phyloP scores from a whole-genome alignment of 2,797 vertebrate genomes.

The Rhinella marina region DNA sequence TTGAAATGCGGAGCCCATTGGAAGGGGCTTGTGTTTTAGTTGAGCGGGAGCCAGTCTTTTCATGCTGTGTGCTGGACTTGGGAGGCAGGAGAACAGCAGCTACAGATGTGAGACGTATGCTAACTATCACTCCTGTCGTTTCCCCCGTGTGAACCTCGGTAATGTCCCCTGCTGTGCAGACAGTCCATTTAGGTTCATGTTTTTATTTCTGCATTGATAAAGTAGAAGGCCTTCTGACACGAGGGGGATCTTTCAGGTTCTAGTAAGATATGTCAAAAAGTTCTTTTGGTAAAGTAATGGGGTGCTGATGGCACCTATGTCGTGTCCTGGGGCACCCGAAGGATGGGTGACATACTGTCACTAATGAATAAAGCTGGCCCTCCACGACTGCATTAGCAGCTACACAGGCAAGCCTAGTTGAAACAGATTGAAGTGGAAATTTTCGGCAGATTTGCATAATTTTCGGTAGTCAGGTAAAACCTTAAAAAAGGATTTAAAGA shows the following conservation, averaged over 20 bases:
- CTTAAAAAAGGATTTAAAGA: no score
- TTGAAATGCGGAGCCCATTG: slow-evolving; percentile 56
- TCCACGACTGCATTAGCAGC: no score
- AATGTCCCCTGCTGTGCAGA: neutral
- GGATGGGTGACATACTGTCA: no score
- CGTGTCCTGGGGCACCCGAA: no score
- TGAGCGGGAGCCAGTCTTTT: slow-evolving; percentile 44
- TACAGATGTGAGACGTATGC: slow-evolving; percentile 4
- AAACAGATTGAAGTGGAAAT: no score
- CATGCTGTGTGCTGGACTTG: neutral
- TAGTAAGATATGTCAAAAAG: no score
- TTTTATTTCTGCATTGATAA: neutral
- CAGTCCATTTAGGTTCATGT: neutral
- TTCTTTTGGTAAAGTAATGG: no score
- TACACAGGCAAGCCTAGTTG: no score
- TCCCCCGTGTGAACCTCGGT: neutral
- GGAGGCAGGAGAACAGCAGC: slow-evolving; percentile 15
- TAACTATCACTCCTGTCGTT: neutral
- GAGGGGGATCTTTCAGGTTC: neutral
- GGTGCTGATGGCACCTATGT: no score
- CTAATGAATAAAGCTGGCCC: no score
- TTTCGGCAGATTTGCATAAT: no score
- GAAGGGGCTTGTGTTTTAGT: slow-evolving; percentile 53
- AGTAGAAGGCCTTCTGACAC: neutral
- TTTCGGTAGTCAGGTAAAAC: no score